These are phyloP conservation scores for Lethenteron camtschaticum DNA, from an alignment of 2,113 vertebrate genomes.

Conservation along the genomic window DNA sequence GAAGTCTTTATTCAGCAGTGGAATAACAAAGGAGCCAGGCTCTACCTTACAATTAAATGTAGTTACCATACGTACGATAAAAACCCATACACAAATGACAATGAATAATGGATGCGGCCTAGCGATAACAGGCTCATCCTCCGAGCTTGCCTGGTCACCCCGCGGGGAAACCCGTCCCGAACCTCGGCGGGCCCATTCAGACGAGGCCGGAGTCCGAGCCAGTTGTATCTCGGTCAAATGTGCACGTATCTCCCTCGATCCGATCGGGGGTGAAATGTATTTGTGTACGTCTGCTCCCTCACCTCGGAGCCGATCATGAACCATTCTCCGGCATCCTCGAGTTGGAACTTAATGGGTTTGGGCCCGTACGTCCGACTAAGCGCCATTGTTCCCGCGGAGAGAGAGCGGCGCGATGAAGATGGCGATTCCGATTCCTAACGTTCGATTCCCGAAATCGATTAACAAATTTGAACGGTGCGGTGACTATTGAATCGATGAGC, in stretches of 20 bases:
- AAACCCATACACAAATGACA: too few species aligned
- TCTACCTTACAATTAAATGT: too few species aligned
- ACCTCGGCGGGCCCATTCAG: not conserved
- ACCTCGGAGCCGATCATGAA: constrained; percentile 9
- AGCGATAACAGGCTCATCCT: too few species aligned
- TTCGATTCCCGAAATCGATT: too few species aligned
- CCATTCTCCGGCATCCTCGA: constrained; percentile 4
- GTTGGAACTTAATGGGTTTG: constrained; percentile 9
- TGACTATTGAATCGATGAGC: too few species aligned
- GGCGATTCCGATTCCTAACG: too few species aligned
- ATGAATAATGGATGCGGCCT: not conserved
- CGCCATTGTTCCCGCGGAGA: not conserved
- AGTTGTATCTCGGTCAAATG: not conserved
- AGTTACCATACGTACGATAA: too few species aligned
- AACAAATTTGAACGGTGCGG: too few species aligned
- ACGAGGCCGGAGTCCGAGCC: not conserved
- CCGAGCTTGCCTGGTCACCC: not conserved
- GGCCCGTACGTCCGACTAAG: constrained; percentile 3
- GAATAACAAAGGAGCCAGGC: too few species aligned
- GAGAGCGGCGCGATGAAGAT: not conserved
- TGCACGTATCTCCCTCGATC: not conserved
- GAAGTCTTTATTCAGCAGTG: too few species aligned
- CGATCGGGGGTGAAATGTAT: not conserved
- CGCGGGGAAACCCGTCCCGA: not conserved
- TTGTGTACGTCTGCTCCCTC: not conserved